phyloP scores from a whole-genome alignment of 1,140 invertebrate species.

The Drosophila varians region DNA sequence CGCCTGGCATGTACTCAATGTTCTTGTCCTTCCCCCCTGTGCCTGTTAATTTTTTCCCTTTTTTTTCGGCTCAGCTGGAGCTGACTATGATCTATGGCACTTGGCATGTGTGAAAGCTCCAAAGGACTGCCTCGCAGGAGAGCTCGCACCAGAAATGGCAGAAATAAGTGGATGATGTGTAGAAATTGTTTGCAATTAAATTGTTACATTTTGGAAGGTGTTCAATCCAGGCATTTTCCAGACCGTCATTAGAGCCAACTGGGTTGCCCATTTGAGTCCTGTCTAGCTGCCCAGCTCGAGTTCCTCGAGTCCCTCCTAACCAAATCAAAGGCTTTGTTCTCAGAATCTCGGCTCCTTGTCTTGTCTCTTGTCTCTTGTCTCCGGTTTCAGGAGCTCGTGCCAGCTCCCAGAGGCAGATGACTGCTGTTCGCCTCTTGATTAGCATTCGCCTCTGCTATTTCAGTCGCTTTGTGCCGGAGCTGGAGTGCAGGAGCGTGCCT shows the following conservation, averaged over 20 bases:
- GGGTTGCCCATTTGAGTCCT: neutral
- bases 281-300: neutral
- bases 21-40: conserved; percentile 43
- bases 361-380: too few species aligned
- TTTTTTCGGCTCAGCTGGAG: conserved; percentile 38
- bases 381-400: neutral
- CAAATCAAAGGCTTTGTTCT: neutral
- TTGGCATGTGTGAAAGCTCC: conserved; percentile 46
- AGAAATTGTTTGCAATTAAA: neutral
- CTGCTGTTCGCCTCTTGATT: conserved; percentile 69
- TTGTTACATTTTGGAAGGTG: neutral
- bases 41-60: conserved; percentile 2
- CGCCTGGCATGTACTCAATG: conserved; percentile 48
- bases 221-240: neutral
- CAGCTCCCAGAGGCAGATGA: conserved; percentile 27
- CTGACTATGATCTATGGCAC: conserved; percentile 78
- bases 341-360: neutral
- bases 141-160: neutral
- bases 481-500: conserved; percentile 73
- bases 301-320: neutral
- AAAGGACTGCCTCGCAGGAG: neutral
- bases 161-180: neutral
- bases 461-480: conserved; percentile 45
- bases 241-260: neutral
- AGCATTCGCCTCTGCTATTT: conserved; percentile 70